Evolutionary conservation across 2,113 vertebrate genomes (phyloP).

Genomic region (Desmodus rotundus): DNA sequence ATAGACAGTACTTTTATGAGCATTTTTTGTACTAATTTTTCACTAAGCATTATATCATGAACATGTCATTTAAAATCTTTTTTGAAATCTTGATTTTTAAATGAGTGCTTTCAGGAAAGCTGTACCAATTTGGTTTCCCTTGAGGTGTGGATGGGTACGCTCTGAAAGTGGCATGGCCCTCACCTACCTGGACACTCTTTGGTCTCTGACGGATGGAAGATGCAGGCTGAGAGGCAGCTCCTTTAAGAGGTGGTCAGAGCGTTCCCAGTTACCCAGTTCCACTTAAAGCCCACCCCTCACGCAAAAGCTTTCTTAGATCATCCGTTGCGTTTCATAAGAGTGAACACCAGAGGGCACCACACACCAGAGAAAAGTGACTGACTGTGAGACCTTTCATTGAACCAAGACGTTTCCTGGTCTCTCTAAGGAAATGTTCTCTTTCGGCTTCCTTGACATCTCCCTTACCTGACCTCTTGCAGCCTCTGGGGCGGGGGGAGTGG

Average conservation of each 20-base stretch:
- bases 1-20: neutral
- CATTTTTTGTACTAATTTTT: neutral
- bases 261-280: too few species aligned
- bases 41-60: neutral
- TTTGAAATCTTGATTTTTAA: neutral
- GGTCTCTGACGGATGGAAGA: neutral
- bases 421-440: neutral
- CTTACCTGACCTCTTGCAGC: neutral
- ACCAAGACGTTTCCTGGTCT: neutral
- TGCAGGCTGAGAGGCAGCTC: neutral
- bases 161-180: neutral
- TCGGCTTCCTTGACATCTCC: neutral
- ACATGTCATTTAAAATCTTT: neutral
- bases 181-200: neutral
- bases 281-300: accelerated
- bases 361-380: neutral
- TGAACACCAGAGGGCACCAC: conserved; percentile 53
- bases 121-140: neutral
- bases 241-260: neutral
- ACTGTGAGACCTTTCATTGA: accelerated
- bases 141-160: neutral
- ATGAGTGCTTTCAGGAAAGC: neutral
- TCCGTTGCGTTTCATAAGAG: neutral
- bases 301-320: neutral
- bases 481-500: neutral